Evolutionary conservation across 2,113 vertebrate genomes (phyloP).

Genomic region (Pomatorhinus ruficollis): DNA sequence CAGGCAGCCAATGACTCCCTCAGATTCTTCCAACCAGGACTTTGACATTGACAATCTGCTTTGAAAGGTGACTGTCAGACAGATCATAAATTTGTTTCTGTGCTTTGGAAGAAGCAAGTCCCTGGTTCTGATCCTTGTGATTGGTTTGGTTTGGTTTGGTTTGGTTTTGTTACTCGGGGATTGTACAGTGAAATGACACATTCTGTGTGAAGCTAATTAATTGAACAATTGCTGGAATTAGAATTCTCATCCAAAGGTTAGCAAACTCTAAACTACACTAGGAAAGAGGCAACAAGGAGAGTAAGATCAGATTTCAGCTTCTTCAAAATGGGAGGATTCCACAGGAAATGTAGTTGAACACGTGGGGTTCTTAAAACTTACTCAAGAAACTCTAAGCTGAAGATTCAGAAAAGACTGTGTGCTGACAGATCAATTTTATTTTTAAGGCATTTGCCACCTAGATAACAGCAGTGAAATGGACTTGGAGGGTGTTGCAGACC

Average conservation of each 20-base stretch:
- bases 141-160: background rate
- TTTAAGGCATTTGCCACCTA: constrained; percentile 83
- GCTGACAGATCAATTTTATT: background rate
- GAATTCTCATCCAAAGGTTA: background rate
- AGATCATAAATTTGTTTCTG: background rate
- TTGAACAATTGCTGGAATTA: background rate
- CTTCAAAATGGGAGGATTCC: no score
- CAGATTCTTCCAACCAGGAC: background rate
- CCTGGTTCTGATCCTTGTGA: background rate
- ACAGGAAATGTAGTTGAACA: background rate
- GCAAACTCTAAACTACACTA: background rate
- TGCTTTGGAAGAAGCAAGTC: background rate
- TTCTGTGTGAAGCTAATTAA: background rate
- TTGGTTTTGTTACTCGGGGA: background rate
- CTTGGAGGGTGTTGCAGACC: constrained; percentile 84
- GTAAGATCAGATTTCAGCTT: no score
- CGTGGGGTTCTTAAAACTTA: background rate
- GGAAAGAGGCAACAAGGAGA: no score
- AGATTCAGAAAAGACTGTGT: background rate
- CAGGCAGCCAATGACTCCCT: background rate
- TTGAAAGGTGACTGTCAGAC: background rate
- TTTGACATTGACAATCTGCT: background rate
- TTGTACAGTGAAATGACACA: background rate
- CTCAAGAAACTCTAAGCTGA: background rate
- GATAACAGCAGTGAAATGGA: constrained; percentile 90